Evolutionary conservation across 2,888 invertebrate species (phyloP).

Genomic region (Xylocampa areola): DNA sequence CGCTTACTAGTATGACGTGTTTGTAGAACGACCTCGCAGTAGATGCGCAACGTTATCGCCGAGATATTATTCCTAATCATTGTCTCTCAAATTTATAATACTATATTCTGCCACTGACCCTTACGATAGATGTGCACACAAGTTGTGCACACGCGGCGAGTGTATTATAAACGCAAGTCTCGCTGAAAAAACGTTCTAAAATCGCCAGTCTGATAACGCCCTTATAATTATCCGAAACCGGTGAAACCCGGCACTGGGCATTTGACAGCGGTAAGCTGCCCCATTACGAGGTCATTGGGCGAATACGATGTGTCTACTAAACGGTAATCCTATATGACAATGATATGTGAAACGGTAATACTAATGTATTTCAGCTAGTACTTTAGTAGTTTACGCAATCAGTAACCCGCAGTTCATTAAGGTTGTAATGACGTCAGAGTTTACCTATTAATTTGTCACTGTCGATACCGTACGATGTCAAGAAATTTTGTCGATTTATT

Average conservation of each 20-base stretch:
- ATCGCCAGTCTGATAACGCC: no score
- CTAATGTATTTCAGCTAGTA: conserved; percentile 32
- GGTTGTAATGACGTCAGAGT: conserved; percentile 23
- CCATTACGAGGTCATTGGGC: conserved; percentile 35
- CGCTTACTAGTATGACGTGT: no score
- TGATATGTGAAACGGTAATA: conserved; percentile 46
- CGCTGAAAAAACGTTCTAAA: no score
- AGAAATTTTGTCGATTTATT: conserved; percentile 3
- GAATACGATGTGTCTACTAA: conserved; percentile 46
- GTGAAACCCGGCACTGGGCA: conserved; percentile 27
- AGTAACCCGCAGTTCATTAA: conserved; percentile 20
- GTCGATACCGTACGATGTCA: conserved; percentile 22
- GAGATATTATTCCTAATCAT: no score
- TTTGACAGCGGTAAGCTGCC: conserved; percentile 45
- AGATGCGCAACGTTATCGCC: no score
- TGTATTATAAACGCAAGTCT: no score
- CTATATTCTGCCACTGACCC: no score
- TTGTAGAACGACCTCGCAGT: no score
- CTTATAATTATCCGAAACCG: conserved; percentile 45
- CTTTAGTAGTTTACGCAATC: conserved; percentile 22
- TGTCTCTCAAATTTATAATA: no score
- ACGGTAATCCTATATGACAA: conserved; percentile 46
- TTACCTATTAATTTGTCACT: conserved; percentile 34
- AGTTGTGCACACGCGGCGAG: no score
- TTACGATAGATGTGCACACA: no score